Evolutionary conservation across 2,888 invertebrate genomes (phyloP), one percentile per base, ranked within the genome.

Genomic region (Diachrysia chrysitis): DNA sequence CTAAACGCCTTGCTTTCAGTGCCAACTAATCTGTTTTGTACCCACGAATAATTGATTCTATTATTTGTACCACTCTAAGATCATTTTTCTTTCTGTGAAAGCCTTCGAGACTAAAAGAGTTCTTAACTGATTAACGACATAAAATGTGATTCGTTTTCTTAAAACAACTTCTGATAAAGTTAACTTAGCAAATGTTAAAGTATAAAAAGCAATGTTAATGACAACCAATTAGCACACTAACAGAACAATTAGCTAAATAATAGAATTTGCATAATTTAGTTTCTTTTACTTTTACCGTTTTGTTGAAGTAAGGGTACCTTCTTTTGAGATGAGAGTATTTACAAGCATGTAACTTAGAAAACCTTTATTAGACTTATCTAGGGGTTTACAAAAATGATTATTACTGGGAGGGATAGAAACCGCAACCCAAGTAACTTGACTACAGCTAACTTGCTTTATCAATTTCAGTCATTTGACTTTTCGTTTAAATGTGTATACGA

Each of bases 1-100:
- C 48, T 51, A 51, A 51, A 51, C 48, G 48, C 48, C 48, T 51
- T 51, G 48, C 48, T 51, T 51, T 51, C 48, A 51, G 48, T 51
- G 48, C 48, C 48, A 51, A 51, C 19, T 51, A 51, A 21, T 51
- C 19, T 51, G 21, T 19, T 51, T 21, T 51, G 48, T 51, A 21
- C 19, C 19, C 48, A 19, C 48, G 48, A 19, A 19, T 51, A 51
- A 51, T 51, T 51, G 48, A 51, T 51, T 51, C 21, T 3, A 21
- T 19, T 51, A 51, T 21, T 51, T 51, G 48, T 42, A 42, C 42
- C 42, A n/a, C 42, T 42, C n/a, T n/a, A 4, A 42, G 42, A n/a
- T 42, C n/a, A n/a, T 42, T 42, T 42, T 42, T 37, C 12, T 37
- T 14, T 14, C 37, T n/a, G 42, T 5, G 14, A 14, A n/a, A n/a